Percentiles rank a stretch among this genome's conserved stretches.
These are phyloP conservation scores for Aphelocoma coerulescens DNA, from an alignment of 2,113 vertebrate genomes.

Conservation along the genomic window DNA sequence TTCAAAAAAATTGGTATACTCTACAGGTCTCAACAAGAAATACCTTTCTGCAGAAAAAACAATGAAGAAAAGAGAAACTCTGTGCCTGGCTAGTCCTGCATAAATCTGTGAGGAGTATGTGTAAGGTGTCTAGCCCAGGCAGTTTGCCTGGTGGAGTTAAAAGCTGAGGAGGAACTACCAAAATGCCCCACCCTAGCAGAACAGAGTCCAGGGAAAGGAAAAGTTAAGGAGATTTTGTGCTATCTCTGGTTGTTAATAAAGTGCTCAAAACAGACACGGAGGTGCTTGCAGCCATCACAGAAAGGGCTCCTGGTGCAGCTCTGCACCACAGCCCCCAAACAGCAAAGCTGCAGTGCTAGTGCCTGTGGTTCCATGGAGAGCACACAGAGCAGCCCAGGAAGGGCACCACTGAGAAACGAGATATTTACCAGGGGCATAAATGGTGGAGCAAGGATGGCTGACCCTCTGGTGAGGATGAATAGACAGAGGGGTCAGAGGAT, in stretches of 20 bases:
- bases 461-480: background rate
- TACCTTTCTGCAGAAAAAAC: background rate
- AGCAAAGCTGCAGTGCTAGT: background rate
- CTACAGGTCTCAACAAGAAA: background rate
- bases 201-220: background rate
- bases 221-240: background rate
- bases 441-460: background rate
- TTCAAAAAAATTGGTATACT: background rate
- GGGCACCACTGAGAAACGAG: fast-evolving
- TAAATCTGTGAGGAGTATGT: background rate
- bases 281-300: background rate
- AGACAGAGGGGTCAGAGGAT: background rate
- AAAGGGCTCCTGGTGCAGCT: background rate
- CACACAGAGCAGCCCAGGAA: background rate
- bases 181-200: background rate
- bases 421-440: background rate
- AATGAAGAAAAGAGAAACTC: background rate
- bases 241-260: background rate
- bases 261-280: background rate
- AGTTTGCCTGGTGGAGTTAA: background rate
- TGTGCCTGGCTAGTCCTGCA: background rate
- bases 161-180: background rate
- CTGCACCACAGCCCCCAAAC: background rate
- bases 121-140: background rate
- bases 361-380: background rate